These are phyloP conservation scores for Aplocera efformata DNA, from an alignment of 2,888 invertebrate species.

Conservation along the genomic window DNA sequence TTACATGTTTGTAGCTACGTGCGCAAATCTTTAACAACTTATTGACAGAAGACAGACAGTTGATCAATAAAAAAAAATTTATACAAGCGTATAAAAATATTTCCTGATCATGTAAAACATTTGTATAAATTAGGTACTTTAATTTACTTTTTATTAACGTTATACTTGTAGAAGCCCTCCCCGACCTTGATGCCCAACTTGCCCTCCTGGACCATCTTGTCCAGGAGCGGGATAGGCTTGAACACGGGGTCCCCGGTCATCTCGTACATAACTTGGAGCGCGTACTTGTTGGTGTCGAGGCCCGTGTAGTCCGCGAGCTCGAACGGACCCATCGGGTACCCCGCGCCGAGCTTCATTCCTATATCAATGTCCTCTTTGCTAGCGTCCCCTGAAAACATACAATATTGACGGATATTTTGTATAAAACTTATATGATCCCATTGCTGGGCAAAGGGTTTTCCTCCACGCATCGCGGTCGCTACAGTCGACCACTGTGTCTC, in stretches of 20 bases:
- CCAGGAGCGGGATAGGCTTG: conserved; percentile 80
- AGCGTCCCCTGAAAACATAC: conserved; percentile 79
- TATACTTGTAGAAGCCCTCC: conserved; percentile 90
- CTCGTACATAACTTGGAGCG: conserved; percentile 89
- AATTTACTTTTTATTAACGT: conserved; percentile 43
- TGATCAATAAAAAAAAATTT: too few relatives aligned
- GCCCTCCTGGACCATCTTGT: conserved; percentile 87
- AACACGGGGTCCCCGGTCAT: conserved; percentile 74
- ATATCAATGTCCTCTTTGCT: conserved; percentile 89
- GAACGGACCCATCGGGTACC: conserved; percentile 95
- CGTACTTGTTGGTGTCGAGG: conserved; percentile 88
- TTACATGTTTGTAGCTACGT: too few relatives aligned
- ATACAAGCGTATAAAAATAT: too few relatives aligned
- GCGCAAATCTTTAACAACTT: too few relatives aligned
- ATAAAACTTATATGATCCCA: too few relatives aligned
- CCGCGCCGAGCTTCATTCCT: conserved; percentile 95
- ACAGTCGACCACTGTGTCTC: too few relatives aligned
- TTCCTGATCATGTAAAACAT: too few relatives aligned
- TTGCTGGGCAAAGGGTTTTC: too few relatives aligned
- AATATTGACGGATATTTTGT: background rate
- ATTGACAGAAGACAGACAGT: too few relatives aligned
- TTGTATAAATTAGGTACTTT: too few relatives aligned
- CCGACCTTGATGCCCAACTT: conserved; percentile 90
- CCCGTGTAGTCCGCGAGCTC: conserved; percentile 93
- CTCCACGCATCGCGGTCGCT: too few relatives aligned